These are phyloP conservation scores for Hemaris fuciformis DNA, from an alignment of 2,888 invertebrate species.

Conservation along the genomic window DNA sequence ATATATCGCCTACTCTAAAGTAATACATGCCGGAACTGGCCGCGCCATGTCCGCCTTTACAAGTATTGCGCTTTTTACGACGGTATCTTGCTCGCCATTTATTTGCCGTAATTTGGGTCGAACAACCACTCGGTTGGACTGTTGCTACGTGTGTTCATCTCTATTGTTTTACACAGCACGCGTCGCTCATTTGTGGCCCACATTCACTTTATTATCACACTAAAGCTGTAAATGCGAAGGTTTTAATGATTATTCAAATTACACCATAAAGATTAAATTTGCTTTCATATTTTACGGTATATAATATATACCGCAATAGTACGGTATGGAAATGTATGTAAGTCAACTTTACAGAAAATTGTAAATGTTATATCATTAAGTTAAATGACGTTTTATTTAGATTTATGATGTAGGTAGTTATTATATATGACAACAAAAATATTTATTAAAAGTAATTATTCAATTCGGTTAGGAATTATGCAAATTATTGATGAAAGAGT, in stretches of 20 bases:
- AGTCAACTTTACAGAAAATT: no score
- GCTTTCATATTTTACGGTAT: not conserved
- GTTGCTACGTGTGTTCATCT: not conserved
- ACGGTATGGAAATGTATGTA: no score
- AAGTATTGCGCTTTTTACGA: constrained; percentile 11
- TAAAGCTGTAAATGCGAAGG: not conserved
- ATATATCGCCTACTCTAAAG: not conserved
- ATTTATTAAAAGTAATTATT: no score
- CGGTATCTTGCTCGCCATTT: constrained; percentile 16
- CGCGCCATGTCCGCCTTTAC: constrained; percentile 8
- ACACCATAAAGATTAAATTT: not conserved
- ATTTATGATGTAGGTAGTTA: no score
- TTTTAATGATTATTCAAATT: not conserved
- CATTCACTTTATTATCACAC: not conserved
- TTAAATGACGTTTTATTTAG: no score
- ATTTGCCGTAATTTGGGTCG: constrained; percentile 22
- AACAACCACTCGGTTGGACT: not conserved
- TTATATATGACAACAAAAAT: no score
- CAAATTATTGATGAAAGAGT: no score
- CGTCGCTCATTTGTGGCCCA: not conserved
- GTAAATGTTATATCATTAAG: no score
- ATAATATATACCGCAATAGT: no score
- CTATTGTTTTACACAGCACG: not conserved
- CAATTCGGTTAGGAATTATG: no score
- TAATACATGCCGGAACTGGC: not conserved